These are phyloP conservation scores for Danionella cerebrum DNA, from an alignment of 2,113 vertebrate genomes.

Conservation along the genomic window DNA sequence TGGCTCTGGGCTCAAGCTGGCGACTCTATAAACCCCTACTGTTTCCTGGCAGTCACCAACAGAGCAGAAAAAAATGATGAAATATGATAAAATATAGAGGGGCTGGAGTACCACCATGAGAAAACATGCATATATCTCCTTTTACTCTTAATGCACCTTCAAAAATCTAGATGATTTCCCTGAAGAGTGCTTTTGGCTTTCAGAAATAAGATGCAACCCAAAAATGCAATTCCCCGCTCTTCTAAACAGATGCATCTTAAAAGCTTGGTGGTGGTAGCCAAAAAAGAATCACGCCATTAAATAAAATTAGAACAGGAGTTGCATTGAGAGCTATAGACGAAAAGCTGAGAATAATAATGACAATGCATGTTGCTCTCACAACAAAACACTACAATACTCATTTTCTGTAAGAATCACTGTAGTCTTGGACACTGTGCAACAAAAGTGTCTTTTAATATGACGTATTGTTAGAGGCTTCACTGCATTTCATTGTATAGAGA, in stretches of 20 bases:
- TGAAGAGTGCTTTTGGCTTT: conserved; percentile 4
- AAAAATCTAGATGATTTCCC: conserved; percentile 5
- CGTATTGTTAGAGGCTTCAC: background rate
- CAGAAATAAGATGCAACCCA: background rate
- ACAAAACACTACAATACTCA: too few species aligned
- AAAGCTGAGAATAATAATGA: too few species aligned
- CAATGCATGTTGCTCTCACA: too few species aligned
- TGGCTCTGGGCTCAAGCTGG: conserved; percentile 29
- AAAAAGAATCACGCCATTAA: too few species aligned
- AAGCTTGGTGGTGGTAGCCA: too few species aligned
- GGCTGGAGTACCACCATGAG: conserved; percentile 6
- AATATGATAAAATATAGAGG: conserved; percentile 29
- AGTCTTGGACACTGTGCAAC: background rate
- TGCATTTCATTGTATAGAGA: background rate
- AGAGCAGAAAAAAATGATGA: conserved; percentile 31
- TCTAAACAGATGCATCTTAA: background rate
- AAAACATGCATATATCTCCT: background rate
- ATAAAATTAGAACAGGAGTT: too few species aligned
- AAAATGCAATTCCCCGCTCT: background rate
- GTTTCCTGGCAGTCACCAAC: conserved; percentile 40
- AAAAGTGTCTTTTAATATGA: background rate
- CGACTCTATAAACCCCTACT: conserved; percentile 37
- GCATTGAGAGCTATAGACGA: too few species aligned
- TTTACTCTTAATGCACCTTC: background rate
- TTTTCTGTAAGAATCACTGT: background rate